phyloP scores from a whole-genome alignment of 2,888 invertebrate species.

The Hypolimnas misippus region DNA sequence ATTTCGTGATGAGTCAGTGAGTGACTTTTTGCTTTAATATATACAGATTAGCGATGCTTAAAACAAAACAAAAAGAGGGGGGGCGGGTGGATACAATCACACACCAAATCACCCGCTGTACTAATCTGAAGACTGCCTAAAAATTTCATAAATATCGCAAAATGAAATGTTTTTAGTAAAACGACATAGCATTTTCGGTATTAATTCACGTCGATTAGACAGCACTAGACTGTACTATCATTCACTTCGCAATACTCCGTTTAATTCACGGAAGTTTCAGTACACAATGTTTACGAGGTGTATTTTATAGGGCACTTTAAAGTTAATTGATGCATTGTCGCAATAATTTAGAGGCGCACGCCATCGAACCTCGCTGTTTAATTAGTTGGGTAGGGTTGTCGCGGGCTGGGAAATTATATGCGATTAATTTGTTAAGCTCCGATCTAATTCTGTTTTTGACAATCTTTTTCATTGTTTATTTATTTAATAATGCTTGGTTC shows the following conservation, averaged over 20 bases:
- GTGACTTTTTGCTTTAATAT: too few species aligned
- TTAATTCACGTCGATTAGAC: slow-evolving; percentile 2
- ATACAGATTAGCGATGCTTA: too few species aligned
- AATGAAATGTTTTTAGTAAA: too few species aligned
- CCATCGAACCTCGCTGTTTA: slow-evolving; percentile 48
- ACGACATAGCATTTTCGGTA: not conserved
- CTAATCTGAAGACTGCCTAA: too few species aligned
- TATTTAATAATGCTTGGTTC: too few species aligned
- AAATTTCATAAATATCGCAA: too few species aligned
- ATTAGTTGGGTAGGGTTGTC: slow-evolving; percentile 46
- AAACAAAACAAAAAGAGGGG: too few species aligned
- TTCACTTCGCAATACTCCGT: slow-evolving; percentile 1
- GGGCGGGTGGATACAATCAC: too few species aligned
- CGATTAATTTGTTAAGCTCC: not conserved
- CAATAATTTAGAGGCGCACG: slow-evolving; percentile 50
- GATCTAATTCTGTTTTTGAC: not conserved
- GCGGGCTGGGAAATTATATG: not conserved
- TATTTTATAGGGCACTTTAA: slow-evolving; percentile 47
- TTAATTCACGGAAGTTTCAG: slow-evolving; percentile 21
- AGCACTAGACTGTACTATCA: not conserved
- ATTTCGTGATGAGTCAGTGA: too few species aligned
- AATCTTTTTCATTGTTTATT: too few species aligned
- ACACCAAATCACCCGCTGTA: too few species aligned
- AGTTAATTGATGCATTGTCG: slow-evolving; percentile 54
- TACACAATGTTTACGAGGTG: slow-evolving; percentile 37